Evolutionary conservation across 1,140 invertebrate genomes (phyloP).

Genomic region (Drosophila nasuta): DNA sequence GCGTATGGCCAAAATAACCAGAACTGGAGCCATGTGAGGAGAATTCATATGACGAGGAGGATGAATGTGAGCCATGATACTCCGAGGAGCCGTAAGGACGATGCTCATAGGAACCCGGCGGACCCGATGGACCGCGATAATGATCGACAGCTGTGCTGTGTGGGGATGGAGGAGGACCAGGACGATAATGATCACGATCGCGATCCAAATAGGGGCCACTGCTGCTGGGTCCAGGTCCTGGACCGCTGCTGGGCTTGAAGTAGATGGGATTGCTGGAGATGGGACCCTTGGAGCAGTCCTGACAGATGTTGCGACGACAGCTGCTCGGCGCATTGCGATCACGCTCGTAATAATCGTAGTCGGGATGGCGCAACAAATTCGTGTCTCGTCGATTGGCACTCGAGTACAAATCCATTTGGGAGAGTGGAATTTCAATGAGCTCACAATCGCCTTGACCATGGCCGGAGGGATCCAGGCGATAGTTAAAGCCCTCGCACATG

Average conservation of each 20-base stretch:
- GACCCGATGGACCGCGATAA: slow-evolving; percentile 75
- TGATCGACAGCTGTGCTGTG: slow-evolving; percentile 77
- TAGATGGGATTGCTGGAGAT: slow-evolving; percentile 67
- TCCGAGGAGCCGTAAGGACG: slow-evolving; percentile 63
- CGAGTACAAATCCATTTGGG: slow-evolving; percentile 87
- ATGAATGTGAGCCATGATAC: slow-evolving; percentile 41
- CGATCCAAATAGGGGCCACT: slow-evolving; percentile 39
- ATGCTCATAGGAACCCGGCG: slow-evolving; percentile 68
- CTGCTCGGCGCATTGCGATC: slow-evolving; percentile 87
- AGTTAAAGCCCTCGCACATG: slow-evolving; percentile 93
- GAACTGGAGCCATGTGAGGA: slow-evolving; percentile 71
- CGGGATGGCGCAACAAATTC: slow-evolving; percentile 86
- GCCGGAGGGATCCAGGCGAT: slow-evolving; percentile 88
- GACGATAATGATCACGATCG: slow-evolving; percentile 55
- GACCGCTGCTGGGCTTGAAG: slow-evolving; percentile 69
- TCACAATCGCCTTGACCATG: slow-evolving; percentile 90
- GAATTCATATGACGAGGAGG: slow-evolving; percentile 61
- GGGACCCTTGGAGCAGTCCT: slow-evolving; percentile 74
- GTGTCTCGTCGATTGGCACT: slow-evolving; percentile 75
- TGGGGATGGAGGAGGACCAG: slow-evolving; percentile 29
- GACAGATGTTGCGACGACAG: slow-evolving; percentile 78
- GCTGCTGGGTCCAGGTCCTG: slow-evolving; percentile 43
- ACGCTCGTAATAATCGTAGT: slow-evolving; percentile 91
- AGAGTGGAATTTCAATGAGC: slow-evolving; percentile 88
- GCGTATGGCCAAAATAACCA: slow-evolving; percentile 73